Conservation (phyloP, 2,888 invertebrate genomes). For the Drosophila borealis region DNA sequence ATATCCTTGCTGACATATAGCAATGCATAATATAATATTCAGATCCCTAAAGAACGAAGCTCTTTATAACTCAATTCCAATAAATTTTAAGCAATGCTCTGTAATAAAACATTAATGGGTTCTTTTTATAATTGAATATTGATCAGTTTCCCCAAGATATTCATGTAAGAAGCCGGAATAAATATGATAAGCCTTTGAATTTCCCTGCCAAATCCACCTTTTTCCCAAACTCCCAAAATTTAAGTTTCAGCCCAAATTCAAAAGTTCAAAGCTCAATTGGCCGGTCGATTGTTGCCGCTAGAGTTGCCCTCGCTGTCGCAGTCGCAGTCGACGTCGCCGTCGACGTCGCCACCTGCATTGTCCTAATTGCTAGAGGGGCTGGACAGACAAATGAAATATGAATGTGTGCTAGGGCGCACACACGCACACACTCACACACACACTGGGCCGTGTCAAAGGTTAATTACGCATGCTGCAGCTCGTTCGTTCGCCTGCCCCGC, state of each 20-base stretch:
- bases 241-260: conserved; percentile 16
- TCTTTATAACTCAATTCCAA: too few relatives aligned
- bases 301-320: background rate
- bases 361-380: conserved; percentile 67
- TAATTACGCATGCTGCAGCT: conserved; percentile 78
- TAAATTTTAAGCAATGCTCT: too few relatives aligned
- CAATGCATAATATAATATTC: too few relatives aligned
- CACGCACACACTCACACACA: conserved; percentile 8
- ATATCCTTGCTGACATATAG: too few relatives aligned
- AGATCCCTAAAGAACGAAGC: too few relatives aligned
- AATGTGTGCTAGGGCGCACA: conserved; percentile 43
- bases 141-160: too few relatives aligned
- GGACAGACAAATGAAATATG: conserved; percentile 74
- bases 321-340: conserved; percentile 8
- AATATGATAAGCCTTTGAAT: background rate
- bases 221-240: background rate
- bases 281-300: background rate
- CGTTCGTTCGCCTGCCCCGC: conserved; percentile 14
- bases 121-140: too few relatives aligned
- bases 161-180: too few relatives aligned
- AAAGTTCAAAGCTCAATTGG: conserved; percentile 70
- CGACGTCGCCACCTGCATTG: conserved; percentile 61
- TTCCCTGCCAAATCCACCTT: background rate
- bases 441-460: conserved; percentile 68
- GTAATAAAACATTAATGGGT: too few relatives aligned